Evolutionary conservation across 92 coral and sea anemone genomes (phyloP).

Genomic region (Paragorgia papillata): DNA sequence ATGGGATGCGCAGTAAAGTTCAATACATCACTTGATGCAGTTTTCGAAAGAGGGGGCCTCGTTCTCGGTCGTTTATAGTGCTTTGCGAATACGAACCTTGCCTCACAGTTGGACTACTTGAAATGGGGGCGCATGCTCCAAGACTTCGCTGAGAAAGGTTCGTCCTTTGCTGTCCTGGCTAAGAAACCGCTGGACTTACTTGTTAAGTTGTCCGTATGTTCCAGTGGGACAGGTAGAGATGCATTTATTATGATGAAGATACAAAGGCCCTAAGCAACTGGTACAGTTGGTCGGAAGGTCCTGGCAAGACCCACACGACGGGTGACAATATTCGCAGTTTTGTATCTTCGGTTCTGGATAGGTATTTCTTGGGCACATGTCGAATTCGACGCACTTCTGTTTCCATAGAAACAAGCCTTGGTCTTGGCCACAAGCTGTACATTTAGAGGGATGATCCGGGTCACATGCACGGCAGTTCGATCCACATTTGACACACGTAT

Average conservation of each 20-base stretch:
- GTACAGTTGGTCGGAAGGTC: conserved; percentile 57
- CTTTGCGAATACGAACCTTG: too few relatives aligned
- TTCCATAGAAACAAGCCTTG: conserved; percentile 60
- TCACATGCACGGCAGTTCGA: conserved; percentile 70
- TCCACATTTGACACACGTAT: conserved; percentile 66
- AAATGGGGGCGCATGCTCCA: too few relatives aligned
- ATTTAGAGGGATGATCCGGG: conserved; percentile 64
- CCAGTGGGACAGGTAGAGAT: conserved; percentile 11
- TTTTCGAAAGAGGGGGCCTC: too few relatives aligned
- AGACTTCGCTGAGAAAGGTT: too few relatives aligned
- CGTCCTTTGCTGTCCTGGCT: too few relatives aligned
- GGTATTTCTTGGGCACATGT: conserved; percentile 47
- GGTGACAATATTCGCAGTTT: conserved; percentile 70
- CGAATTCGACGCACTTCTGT: conserved; percentile 56
- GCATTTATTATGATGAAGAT: conserved; percentile 30
- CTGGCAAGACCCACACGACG: conserved; percentile 74
- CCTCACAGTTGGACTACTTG: too few relatives aligned
- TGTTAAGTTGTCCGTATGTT: conserved; percentile 13
- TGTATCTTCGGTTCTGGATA: conserved; percentile 53
- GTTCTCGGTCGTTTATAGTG: too few relatives aligned
- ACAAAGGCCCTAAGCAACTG: conserved; percentile 13
- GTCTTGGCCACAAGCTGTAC: conserved; percentile 62
- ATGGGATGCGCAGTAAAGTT: too few relatives aligned
- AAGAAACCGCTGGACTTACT: too few relatives aligned
- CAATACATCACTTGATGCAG: too few relatives aligned